phyloP scores from a whole-genome alignment of 1,140 invertebrate genomes.

The Lucilia sericata region DNA sequence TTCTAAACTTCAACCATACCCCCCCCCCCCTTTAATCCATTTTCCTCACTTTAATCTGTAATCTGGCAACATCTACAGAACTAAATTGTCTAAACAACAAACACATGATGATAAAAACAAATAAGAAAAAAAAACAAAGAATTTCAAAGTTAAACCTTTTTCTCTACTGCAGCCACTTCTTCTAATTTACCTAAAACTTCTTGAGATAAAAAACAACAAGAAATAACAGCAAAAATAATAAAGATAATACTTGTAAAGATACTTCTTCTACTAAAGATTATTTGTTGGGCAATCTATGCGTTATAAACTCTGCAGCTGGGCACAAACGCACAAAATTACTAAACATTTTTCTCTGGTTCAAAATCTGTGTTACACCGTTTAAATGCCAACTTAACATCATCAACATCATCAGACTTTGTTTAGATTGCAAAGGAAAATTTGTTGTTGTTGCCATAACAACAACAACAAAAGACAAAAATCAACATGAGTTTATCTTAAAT shows the following conservation, averaged over 20 bases:
- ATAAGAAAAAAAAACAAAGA: no score
- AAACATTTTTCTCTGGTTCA: neutral
- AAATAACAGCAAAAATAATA: slow-evolving; percentile 10
- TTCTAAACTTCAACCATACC: neutral
- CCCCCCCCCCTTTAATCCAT: no score
- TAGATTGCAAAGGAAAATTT: neutral
- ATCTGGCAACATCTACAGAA: neutral
- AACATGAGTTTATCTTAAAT: slow-evolving; percentile 21
- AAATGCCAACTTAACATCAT: neutral
- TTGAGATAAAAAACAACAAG: neutral
- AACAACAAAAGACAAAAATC: neutral
- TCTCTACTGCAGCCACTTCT: neutral
- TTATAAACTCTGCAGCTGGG: neutral
- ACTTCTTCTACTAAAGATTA: neutral
- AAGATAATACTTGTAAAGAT: slow-evolving; percentile 2
- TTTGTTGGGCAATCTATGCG: neutral
- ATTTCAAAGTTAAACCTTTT: no score
- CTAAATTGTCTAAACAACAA: neutral
- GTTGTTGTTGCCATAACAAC: no score
- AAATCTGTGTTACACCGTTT: neutral
- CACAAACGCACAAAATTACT: slow-evolving; percentile 9
- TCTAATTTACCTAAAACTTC: neutral
- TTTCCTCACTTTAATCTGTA: neutral
- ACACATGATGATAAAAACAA: neutral
- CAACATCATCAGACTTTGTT: neutral